Conservation (phyloP, 2,797 vertebrate species). For the Loriculus beryllinus region DNA sequence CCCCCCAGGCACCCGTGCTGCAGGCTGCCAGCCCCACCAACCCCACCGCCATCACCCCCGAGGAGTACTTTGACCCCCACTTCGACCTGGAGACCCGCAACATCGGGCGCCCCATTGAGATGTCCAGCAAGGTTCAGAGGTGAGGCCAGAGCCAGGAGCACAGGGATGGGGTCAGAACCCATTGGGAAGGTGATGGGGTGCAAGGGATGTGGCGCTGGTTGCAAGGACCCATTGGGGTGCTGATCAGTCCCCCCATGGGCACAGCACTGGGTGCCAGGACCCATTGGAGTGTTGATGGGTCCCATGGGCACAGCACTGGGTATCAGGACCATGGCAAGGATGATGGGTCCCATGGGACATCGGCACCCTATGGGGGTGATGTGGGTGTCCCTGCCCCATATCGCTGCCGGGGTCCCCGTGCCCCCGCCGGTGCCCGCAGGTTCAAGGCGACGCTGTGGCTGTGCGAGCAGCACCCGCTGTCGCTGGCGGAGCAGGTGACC, state of each 20-base stretch:
- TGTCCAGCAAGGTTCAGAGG: slow-evolving; percentile 95
- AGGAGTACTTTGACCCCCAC: slow-evolving; percentile 92
- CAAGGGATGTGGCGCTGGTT: too few species aligned
- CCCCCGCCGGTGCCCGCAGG: slow-evolving; percentile 64
- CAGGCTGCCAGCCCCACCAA: slow-evolving; percentile 93
- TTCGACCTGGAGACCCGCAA: slow-evolving; percentile 90
- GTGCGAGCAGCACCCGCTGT: slow-evolving; percentile 92
- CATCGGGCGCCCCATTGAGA: slow-evolving; percentile 91
- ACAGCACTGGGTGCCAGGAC: neutral
- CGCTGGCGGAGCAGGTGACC: slow-evolving; percentile 92
- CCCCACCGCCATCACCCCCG: slow-evolving; percentile 91
- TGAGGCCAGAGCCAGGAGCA: neutral
- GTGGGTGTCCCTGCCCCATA: too few species aligned
- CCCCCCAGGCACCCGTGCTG: slow-evolving; percentile 82
- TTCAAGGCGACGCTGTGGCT: slow-evolving; percentile 95
- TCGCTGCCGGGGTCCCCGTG: neutral
- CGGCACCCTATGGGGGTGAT: neutral
- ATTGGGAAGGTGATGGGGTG: neutral
- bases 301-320: neutral
- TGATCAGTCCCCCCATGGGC: too few species aligned
- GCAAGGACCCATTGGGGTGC: neutral
- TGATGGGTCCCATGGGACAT: neutral
- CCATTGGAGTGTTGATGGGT: neutral
- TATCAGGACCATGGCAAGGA: neutral
- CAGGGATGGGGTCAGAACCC: neutral